These are phyloP conservation scores for Nipponacmea schrenckii DNA, from an alignment of 2,888 invertebrate species.

Conservation along the genomic window DNA sequence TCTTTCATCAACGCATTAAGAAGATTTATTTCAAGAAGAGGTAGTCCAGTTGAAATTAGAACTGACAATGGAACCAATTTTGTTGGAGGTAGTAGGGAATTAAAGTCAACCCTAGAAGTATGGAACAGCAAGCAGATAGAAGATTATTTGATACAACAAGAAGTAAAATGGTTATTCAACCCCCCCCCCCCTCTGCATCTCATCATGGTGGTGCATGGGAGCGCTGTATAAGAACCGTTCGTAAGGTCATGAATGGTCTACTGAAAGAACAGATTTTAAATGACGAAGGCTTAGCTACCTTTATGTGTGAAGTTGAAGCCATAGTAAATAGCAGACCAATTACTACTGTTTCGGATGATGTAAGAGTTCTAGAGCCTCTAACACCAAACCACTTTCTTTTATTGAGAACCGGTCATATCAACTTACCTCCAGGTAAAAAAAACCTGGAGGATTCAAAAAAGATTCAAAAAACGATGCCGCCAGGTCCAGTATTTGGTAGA, in stretches of 20 bases:
- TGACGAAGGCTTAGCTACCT: conserved; percentile 5
- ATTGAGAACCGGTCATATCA: not conserved
- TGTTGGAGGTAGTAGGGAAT: conserved; percentile 16
- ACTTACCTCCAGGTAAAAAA: not conserved
- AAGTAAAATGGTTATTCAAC: conserved; percentile 18
- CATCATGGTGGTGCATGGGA: conserved; percentile 22
- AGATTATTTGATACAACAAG: not conserved
- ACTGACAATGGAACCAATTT: conserved; percentile 30
- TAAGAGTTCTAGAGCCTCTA: conserved; percentile 11
- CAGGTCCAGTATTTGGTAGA: not conserved
- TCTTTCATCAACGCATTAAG: conserved; percentile 27
- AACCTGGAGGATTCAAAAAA: not conserved
- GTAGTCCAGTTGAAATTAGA: conserved; percentile 20
- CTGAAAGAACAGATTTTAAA: conserved; percentile 4
- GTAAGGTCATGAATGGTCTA: conserved; percentile 11
- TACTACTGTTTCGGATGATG: conserved; percentile 4
- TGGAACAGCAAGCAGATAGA: conserved; percentile 20
- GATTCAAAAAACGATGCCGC: not conserved
- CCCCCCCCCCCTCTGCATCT: conserved; percentile 19
- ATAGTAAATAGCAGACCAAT: conserved; percentile 10
- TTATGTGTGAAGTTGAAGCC: conserved; percentile 10
- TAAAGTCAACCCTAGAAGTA: conserved; percentile 19
- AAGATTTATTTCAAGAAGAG: conserved; percentile 27
- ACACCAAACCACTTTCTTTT: conserved; percentile 18
- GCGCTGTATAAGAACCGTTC: conserved; percentile 3